Conservation (phyloP, 1,140 invertebrate genomes). For the Formica exsecta region DNA sequence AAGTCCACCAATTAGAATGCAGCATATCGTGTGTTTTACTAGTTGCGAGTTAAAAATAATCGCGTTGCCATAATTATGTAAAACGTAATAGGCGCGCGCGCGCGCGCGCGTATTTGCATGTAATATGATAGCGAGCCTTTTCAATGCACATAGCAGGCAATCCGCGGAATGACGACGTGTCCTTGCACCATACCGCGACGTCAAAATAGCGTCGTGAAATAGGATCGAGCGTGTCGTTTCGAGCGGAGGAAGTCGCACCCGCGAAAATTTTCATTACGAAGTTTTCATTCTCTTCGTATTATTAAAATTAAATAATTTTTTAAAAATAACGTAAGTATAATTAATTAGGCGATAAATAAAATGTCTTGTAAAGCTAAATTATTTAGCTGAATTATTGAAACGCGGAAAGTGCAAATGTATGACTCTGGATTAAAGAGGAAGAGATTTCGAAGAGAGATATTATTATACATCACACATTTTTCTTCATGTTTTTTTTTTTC, state of each 20-base stretch:
- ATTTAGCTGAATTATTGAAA: background rate
- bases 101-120: slow-evolving; percentile 11
- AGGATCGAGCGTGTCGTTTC: slow-evolving; percentile 10
- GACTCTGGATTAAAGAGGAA: too few species aligned
- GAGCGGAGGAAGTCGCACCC: background rate
- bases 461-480: background rate
- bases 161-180: slow-evolving; percentile 35
- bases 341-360: background rate
- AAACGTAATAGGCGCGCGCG: slow-evolving; percentile 30
- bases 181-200: slow-evolving; percentile 43
- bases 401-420: too few species aligned
- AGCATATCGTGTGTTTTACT: background rate
- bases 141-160: slow-evolving; percentile 37
- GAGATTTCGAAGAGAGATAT: too few species aligned
- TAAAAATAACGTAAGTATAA: background rate
- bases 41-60: slow-evolving; percentile 31
- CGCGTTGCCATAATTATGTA: slow-evolving; percentile 34
- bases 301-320: too few species aligned
- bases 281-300: background rate
- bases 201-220: slow-evolving; percentile 50
- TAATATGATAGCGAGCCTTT: slow-evolving; percentile 49
- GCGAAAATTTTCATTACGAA: slow-evolving; percentile 11
- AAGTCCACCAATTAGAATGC: background rate
- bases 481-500: background rate
- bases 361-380: background rate